Evolutionary conservation across 2,888 invertebrate species (phyloP).

Genomic region (Incurvaria masculella): DNA sequence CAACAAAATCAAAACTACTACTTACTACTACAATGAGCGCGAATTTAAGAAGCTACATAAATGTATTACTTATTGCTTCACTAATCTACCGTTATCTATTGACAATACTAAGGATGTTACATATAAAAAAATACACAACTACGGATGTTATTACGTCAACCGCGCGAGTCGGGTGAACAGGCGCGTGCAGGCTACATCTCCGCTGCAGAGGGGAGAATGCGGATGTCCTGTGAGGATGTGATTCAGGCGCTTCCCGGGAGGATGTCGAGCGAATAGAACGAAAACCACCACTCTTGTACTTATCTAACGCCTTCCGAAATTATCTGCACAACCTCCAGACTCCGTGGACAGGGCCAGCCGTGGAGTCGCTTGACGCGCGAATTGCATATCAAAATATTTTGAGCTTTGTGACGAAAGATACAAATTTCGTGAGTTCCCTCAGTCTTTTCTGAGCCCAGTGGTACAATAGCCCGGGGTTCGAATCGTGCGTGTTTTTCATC

Average conservation of each 20-base stretch:
- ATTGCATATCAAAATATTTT: not conserved
- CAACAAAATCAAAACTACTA: not conserved
- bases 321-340: slow-evolving; percentile 17
- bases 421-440: too few species aligned
- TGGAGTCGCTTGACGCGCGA: slow-evolving; percentile 21
- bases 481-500: too few species aligned
- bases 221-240: slow-evolving; percentile 28
- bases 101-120: not conserved
- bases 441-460: too few species aligned
- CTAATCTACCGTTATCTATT: not conserved
- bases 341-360: slow-evolving; percentile 26
- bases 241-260: not conserved
- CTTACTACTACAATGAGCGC: not conserved
- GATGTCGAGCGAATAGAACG: not conserved
- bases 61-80: not conserved
- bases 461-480: too few species aligned
- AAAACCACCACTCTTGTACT: not conserved
- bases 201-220: slow-evolving; percentile 24
- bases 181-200: slow-evolving; percentile 48
- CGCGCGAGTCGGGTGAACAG: slow-evolving; percentile 43
- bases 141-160: slow-evolving; percentile 20
- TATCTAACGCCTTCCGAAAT: not conserved
- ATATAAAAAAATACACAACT: not conserved
- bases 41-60: too few species aligned
- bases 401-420: not conserved